phyloP scores from a whole-genome alignment of 2,888 invertebrate species.

The Drosophila subquinaria region DNA sequence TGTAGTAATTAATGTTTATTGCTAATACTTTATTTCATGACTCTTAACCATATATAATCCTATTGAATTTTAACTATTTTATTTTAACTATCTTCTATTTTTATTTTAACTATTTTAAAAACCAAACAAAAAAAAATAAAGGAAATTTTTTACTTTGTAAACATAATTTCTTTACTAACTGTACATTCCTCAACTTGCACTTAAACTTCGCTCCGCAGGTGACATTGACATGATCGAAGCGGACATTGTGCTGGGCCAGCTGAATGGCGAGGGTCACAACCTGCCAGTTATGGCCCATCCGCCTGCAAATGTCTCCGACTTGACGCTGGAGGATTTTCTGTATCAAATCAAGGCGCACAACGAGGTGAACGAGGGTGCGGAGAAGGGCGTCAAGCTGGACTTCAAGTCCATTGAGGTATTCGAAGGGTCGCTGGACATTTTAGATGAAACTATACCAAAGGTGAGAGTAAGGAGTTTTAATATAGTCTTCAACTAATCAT shows the following conservation, averaged over 20 bases:
- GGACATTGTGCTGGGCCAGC: slow-evolving; percentile 91
- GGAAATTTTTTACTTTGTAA: neutral
- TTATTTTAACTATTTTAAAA: too few relatives aligned
- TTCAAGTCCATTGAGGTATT: slow-evolving; percentile 93
- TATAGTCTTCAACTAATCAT: neutral
- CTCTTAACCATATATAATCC: too few relatives aligned
- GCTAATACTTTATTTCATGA: too few relatives aligned
- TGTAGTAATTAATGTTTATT: too few relatives aligned
- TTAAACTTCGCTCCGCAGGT: slow-evolving; percentile 80
- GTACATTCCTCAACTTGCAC: neutral
- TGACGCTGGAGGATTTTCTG: slow-evolving; percentile 91
- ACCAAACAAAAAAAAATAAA: neutral
- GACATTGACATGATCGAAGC: slow-evolving; percentile 93
- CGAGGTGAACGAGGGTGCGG: slow-evolving; percentile 83
- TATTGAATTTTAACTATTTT: too few relatives aligned
- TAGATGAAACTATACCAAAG: slow-evolving; percentile 83
- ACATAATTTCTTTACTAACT: neutral
- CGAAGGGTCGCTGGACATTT: slow-evolving; percentile 87
- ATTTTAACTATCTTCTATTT: too few relatives aligned
- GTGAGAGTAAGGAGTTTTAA: slow-evolving; percentile 72
- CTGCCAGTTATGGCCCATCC: slow-evolving; percentile 95
- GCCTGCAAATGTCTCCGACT: slow-evolving; percentile 90
- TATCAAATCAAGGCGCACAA: slow-evolving; percentile 87
- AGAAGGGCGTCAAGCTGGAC: slow-evolving; percentile 94
- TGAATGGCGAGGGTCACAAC: slow-evolving; percentile 86